A percentile compares a stretch with the other conserved stretches of the same genome.
These are phyloP conservation scores for Planococcus citri DNA, from an alignment of 1,140 invertebrate species.

Conservation along the genomic window DNA sequence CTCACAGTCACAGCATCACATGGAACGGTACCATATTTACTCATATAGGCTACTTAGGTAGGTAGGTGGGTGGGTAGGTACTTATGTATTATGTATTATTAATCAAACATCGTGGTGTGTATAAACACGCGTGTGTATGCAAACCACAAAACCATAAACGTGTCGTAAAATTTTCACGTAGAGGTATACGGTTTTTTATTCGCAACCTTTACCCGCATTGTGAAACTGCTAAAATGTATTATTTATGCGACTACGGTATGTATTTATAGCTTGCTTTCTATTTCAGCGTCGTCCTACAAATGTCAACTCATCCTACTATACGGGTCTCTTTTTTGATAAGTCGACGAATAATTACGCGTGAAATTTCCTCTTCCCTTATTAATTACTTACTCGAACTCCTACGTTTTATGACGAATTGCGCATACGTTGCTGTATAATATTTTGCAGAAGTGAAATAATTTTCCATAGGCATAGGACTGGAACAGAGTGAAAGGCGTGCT, in stretches of 20 bases:
- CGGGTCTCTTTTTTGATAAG: not conserved
- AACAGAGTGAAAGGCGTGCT: too few species aligned
- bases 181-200: not conserved
- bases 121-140: not conserved
- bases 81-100: not conserved
- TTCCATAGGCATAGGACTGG: too few species aligned
- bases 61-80: too few species aligned
- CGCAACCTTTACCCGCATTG: not conserved
- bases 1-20: not conserved
- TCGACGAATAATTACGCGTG: not conserved
- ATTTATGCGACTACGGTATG: not conserved
- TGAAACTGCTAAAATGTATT: not conserved
- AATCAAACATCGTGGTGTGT: not conserved
- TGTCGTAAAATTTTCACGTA: not conserved
- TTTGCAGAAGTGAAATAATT: too few species aligned
- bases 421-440: too few species aligned
- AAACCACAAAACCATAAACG: too few species aligned
- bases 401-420: too few species aligned
- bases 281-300: not conserved
- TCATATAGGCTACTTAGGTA: too few species aligned
- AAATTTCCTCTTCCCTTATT: too few species aligned
- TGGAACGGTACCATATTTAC: too few species aligned
- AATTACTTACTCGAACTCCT: too few species aligned
- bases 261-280: conserved; percentile 1
- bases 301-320: not conserved